Conservation (phyloP, 64 coral and sea anemone genomes). For the Pocillopora damicornis region DNA sequence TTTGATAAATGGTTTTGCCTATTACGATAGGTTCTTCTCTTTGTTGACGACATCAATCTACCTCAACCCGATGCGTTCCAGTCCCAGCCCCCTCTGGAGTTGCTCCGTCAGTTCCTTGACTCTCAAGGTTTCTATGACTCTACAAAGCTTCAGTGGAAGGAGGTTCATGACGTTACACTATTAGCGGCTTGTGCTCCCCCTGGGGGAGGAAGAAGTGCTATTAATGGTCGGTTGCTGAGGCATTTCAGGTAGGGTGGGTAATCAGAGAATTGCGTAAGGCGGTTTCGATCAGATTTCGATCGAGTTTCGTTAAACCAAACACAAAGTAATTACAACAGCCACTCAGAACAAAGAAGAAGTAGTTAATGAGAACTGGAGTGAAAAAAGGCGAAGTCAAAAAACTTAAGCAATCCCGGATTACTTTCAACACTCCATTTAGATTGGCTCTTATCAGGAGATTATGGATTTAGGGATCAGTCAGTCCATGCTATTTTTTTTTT, state of each 20-base stretch:
- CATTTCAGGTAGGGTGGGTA: slow-evolving; percentile 72
- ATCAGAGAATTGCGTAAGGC: no score
- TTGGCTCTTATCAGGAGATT: no score
- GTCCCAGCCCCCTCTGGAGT: slow-evolving; percentile 86
- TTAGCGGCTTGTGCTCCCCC: slow-evolving; percentile 92
- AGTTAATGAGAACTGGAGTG: no score
- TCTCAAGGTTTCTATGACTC: slow-evolving; percentile 91
- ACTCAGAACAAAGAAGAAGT: no score
- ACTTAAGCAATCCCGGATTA: no score
- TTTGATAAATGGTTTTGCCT: background rate
- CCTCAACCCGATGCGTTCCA: slow-evolving; percentile 83
- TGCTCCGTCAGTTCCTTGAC: slow-evolving; percentile 86
- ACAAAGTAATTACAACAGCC: no score
- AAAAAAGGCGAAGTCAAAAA: no score
- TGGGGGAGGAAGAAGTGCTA: slow-evolving; percentile 77
- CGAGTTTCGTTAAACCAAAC: no score
- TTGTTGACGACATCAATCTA: slow-evolving; percentile 99
- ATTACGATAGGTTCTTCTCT: slow-evolving; percentile 58
- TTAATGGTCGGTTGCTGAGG: slow-evolving; percentile 74
- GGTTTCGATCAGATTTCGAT: background rate
- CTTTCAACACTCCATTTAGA: no score
- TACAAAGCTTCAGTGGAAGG: slow-evolving; percentile 80
- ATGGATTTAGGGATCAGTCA: no score
- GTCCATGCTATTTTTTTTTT: no score
- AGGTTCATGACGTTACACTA: slow-evolving; percentile 81